Evolutionary conservation across 2,113 vertebrate genomes (phyloP).

Genomic region (Eurypyga helias): DNA sequence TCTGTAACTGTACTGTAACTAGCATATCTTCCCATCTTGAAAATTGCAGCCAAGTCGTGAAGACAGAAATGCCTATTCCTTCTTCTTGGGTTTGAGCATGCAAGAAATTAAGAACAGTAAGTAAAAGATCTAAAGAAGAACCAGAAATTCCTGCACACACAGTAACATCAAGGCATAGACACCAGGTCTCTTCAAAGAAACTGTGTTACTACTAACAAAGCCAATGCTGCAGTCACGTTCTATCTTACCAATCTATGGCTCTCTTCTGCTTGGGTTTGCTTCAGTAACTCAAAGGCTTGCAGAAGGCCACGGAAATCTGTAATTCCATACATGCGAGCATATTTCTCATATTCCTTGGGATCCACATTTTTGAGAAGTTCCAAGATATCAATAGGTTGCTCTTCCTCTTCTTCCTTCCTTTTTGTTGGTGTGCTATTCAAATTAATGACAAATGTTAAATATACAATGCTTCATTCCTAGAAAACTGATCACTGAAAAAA

Average conservation of each 20-base stretch:
- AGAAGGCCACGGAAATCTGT: slow-evolving; percentile 97
- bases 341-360: slow-evolving; percentile 99
- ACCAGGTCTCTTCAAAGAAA: neutral
- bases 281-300: slow-evolving; percentile 95
- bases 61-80: neutral
- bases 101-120: neutral
- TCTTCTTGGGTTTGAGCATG: neutral
- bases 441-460: slow-evolving; percentile 1
- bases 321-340: slow-evolving; percentile 98
- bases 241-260: slow-evolving; percentile 86
- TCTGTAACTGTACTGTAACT: neutral
- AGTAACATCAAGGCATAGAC: neutral
- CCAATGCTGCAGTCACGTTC: neutral
- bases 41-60: neutral
- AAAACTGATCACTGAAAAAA: neutral
- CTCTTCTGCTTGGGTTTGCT: slow-evolving; percentile 89
- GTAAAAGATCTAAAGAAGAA: neutral
- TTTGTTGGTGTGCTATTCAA: slow-evolving; percentile 88
- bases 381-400: slow-evolving; percentile 93
- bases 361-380: slow-evolving; percentile 98
- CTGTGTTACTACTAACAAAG: neutral
- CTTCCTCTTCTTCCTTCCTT: slow-evolving; percentile 90
- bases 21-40: neutral
- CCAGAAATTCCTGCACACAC: neutral
- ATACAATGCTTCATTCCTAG: neutral